Percentiles rank a stretch among this genome's conserved stretches.
Evolutionary conservation across 2,797 vertebrate species (phyloP).

Genomic region (Sardinella longiceps): DNA sequence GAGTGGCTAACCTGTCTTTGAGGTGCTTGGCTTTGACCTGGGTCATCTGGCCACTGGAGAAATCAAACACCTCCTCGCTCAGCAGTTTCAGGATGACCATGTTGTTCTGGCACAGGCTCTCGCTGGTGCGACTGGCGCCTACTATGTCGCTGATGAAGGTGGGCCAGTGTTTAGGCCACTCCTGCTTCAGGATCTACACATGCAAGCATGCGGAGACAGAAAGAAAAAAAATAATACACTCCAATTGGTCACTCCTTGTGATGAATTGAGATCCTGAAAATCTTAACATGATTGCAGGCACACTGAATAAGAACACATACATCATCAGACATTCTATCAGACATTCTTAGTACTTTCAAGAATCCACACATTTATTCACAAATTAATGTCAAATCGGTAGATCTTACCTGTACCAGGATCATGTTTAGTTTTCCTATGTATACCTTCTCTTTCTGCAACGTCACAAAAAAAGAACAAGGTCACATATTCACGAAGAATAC

Average conservation of each 20-base stretch:
- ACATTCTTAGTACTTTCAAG: background rate
- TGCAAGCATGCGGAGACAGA: slow-evolving; percentile 10
- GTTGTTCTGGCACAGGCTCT: slow-evolving; percentile 99
- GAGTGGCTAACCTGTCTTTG: slow-evolving; percentile 88
- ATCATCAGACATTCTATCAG: background rate
- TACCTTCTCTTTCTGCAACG: slow-evolving; percentile 93
- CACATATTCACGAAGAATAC: background rate
- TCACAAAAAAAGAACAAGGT: slow-evolving; percentile 40
- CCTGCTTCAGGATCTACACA: slow-evolving; percentile 92
- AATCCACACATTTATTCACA: slow-evolving; percentile 7
- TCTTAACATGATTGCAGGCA: background rate
- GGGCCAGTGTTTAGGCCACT: slow-evolving; percentile 99
- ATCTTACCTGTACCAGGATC: slow-evolving; percentile 97
- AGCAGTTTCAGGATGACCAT: slow-evolving; percentile 98
- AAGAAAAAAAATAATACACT: background rate
- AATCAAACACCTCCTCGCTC: slow-evolving; percentile 98
- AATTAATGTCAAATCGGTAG: background rate
- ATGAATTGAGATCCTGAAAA: background rate
- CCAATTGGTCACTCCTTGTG: background rate
- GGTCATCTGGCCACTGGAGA: slow-evolving; percentile 98
- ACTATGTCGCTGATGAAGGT: slow-evolving; percentile 99
- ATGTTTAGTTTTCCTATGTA: slow-evolving; percentile 99
- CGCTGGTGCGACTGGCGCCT: slow-evolving; percentile 95
- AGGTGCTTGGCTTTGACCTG: slow-evolving; percentile 99
- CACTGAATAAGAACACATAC: background rate